phyloP scores from a whole-genome alignment of 2,888 invertebrate species.

The Leuctra nigra region DNA sequence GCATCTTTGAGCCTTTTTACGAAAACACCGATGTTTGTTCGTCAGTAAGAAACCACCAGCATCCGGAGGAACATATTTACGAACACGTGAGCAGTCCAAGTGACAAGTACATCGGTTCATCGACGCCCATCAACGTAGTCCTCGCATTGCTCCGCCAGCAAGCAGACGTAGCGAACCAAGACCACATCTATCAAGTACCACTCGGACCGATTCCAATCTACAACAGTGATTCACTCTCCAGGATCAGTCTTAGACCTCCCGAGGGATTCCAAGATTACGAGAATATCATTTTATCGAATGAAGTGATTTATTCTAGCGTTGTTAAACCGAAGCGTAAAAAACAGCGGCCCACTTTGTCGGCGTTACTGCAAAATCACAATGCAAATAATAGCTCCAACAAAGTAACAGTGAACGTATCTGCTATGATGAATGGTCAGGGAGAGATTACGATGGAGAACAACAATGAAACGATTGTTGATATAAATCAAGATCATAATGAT shows the following conservation, averaged over 20 bases:
- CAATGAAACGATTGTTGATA: background rate
- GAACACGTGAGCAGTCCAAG: conserved; percentile 23
- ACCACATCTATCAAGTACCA: conserved; percentile 29
- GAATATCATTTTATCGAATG: conserved; percentile 19
- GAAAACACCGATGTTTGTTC: background rate
- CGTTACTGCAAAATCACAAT: conserved; percentile 10
- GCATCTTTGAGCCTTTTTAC: conserved; percentile 12
- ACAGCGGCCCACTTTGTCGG: conserved; percentile 12
- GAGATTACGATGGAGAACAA: conserved; percentile 3
- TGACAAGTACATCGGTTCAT: background rate
- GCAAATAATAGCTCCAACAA: background rate
- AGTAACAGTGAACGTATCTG: conserved; percentile 7
- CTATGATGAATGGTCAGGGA: conserved; percentile 1
- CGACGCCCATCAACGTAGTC: conserved; percentile 26
- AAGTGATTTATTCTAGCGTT: conserved; percentile 25
- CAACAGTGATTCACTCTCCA: conserved; percentile 5
- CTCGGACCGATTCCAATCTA: conserved; percentile 22
- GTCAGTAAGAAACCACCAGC: conserved; percentile 11
- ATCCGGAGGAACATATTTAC: conserved; percentile 29
- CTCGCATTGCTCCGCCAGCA: conserved; percentile 20
- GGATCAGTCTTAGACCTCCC: conserved; percentile 19
- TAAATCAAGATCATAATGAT: background rate
- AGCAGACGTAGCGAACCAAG: conserved; percentile 23
- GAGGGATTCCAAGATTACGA: conserved; percentile 26
- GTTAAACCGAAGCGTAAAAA: conserved; percentile 25